Evolutionary conservation across 2,797 vertebrate species (phyloP).

Genomic region (Syndactyla subalaris): DNA sequence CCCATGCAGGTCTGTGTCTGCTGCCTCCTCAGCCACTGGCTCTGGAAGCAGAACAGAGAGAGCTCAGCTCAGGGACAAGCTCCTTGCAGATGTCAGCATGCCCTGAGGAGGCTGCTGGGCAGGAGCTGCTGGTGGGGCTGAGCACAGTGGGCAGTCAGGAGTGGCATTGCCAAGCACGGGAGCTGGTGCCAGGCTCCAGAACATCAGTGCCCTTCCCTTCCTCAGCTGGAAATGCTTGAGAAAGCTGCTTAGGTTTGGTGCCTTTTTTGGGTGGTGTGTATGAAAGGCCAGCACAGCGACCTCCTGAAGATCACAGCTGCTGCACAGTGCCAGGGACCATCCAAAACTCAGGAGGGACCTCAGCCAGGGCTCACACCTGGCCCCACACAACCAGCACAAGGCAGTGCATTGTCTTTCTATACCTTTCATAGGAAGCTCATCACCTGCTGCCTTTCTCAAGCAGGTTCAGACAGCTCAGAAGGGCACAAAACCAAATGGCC

Average conservation of each 20-base stretch:
- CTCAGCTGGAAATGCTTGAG: neutral
- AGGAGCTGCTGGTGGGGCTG: neutral
- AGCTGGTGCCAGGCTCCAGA: neutral
- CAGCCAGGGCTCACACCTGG: neutral
- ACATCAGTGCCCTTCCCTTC: neutral
- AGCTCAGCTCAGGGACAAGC: neutral
- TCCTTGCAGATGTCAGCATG: neutral
- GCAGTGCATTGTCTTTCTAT: neutral
- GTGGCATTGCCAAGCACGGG: neutral
- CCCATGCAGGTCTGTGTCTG: conserved; percentile 3
- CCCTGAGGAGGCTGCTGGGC: neutral
- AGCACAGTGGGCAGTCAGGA: neutral
- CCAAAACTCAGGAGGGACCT: neutral
- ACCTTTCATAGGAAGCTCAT: neutral
- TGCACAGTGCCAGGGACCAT: neutral
- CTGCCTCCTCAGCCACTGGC: conserved; percentile 56
- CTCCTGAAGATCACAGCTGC: neutral
- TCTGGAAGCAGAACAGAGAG: conserved; percentile 34
- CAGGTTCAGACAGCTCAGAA: neutral
- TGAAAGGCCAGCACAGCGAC: neutral
- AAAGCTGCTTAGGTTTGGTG: neutral
- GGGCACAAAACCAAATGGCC: neutral
- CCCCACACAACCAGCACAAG: neutral
- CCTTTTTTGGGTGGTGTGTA: neutral
- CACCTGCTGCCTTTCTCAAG: neutral